Evolutionary conservation across 1,140 invertebrate species (phyloP).

Genomic region (Rhyzopertha dominica): DNA sequence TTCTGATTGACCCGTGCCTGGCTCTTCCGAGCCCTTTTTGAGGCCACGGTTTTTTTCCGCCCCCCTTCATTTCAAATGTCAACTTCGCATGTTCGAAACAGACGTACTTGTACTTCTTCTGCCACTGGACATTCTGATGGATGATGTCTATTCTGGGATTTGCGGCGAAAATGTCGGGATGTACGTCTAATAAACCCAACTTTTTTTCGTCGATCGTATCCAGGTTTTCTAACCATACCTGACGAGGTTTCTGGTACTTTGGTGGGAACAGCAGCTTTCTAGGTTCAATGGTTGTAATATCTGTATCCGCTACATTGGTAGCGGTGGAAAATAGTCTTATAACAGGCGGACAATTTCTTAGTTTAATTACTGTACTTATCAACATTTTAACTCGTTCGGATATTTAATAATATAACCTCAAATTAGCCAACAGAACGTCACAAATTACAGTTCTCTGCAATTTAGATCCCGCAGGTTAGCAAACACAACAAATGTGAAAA

Average conservation of each 20-base stretch:
- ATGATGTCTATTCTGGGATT: slow-evolving; percentile 86
- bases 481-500: too few species aligned
- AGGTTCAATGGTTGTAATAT: slow-evolving; percentile 5
- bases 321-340: too few species aligned
- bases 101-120: slow-evolving; percentile 75
- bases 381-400: too few species aligned
- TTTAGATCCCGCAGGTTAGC: too few species aligned
- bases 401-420: too few species aligned
- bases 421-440: too few species aligned
- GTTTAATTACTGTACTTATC: too few species aligned
- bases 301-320: too few species aligned
- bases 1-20: slow-evolving; percentile 85
- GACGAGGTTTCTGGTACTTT: slow-evolving; percentile 57
- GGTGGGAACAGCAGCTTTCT: slow-evolving; percentile 33
- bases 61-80: slow-evolving; percentile 79
- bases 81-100: slow-evolving; percentile 68
- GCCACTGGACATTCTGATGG: slow-evolving; percentile 85
- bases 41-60: slow-evolving; percentile 88
- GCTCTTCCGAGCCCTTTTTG: slow-evolving; percentile 87
- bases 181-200: slow-evolving; percentile 77
- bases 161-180: slow-evolving; percentile 80
- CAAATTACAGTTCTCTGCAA: too few species aligned
- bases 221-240: slow-evolving; percentile 91
- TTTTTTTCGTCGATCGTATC: slow-evolving; percentile 74
- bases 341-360: too few species aligned